A percentile compares a stretch with the other conserved stretches of the same genome.
phyloP scores from a whole-genome alignment of 2,797 vertebrate genomes.

The Coregonus suidteri region DNA sequence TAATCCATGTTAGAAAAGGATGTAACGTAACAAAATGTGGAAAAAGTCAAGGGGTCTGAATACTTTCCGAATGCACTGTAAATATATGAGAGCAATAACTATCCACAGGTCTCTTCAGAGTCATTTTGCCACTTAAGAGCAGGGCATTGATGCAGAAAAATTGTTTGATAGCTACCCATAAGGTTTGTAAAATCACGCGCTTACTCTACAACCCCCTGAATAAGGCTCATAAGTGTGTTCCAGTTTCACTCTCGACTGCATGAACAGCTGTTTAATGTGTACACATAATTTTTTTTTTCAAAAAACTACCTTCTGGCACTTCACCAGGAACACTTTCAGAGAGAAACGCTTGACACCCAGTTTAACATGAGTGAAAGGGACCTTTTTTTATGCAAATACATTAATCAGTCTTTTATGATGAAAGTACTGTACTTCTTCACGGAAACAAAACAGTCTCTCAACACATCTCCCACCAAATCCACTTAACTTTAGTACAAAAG shows the following conservation, averaged over 20 bases:
- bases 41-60: too few species aligned
- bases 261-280: slow-evolving; percentile 18
- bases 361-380: slow-evolving; percentile 25
- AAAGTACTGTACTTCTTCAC: slow-evolving; percentile 16
- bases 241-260: background rate
- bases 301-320: slow-evolving; percentile 41
- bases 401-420: slow-evolving; percentile 43
- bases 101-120: background rate
- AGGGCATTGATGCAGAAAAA: background rate
- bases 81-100: background rate
- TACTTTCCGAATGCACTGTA: too few species aligned
- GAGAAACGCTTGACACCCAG: slow-evolving; percentile 34
- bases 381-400: slow-evolving; percentile 33
- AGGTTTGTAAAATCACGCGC: slow-evolving; percentile 14
- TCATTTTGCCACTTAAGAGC: slow-evolving; percentile 11
- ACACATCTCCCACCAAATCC: slow-evolving; percentile 3
- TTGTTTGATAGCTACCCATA: background rate
- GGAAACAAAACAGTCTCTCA: background rate
- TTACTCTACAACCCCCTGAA: background rate
- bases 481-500: background rate
- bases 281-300: too few species aligned
- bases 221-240: background rate
- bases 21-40: too few species aligned
- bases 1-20: too few species aligned
- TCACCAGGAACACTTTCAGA: slow-evolving; percentile 31